These are phyloP conservation scores for Cartodere bifasciata DNA, from an alignment of 2,888 invertebrate species.

Conservation along the genomic window DNA sequence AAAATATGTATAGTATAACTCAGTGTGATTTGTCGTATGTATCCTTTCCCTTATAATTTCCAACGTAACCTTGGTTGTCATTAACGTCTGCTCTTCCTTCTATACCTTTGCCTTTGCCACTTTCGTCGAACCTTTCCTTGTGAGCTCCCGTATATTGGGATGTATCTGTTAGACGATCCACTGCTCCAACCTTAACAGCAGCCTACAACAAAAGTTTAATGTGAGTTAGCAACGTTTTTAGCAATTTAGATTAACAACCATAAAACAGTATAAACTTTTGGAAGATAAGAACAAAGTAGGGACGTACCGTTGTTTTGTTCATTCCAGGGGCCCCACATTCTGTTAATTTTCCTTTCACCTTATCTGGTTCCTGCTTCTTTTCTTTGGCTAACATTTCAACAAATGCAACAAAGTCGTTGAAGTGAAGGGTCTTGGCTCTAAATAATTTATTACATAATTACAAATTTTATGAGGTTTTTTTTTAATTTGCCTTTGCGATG, in stretches of 20 bases:
- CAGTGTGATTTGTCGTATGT: slow-evolving; percentile 52
- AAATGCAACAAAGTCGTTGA: slow-evolving; percentile 41
- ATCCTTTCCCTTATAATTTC: slow-evolving; percentile 70
- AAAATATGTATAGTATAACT: too few relatives aligned
- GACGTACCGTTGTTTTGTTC: slow-evolving; percentile 16
- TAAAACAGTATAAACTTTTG: too few relatives aligned
- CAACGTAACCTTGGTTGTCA: slow-evolving; percentile 66
- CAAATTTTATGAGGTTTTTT: slow-evolving; percentile 4
- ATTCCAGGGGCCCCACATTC: slow-evolving; percentile 50
- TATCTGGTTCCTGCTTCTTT: slow-evolving; percentile 60
- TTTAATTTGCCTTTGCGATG: slow-evolving; percentile 10
- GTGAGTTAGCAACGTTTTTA: slow-evolving; percentile 12
- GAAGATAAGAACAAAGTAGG: too few relatives aligned
- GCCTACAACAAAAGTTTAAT: too few relatives aligned
- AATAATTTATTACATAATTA: slow-evolving; percentile 12
- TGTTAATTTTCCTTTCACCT: slow-evolving; percentile 64
- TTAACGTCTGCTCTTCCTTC: slow-evolving; percentile 68
- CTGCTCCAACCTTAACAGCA: slow-evolving; percentile 41
- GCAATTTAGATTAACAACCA: too few relatives aligned
- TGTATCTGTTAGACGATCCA: slow-evolving; percentile 70
- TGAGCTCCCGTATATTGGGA: slow-evolving; percentile 76
- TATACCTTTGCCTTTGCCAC: slow-evolving; percentile 71
- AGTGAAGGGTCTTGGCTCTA: slow-evolving; percentile 25
- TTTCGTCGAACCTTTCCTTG: slow-evolving; percentile 70
- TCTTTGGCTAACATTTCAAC: slow-evolving; percentile 69